Percentiles rank a stretch among this genome's conserved stretches.
Evolutionary conservation across 2,797 vertebrate genomes (phyloP).

Genomic region (Clarias pachynema): DNA sequence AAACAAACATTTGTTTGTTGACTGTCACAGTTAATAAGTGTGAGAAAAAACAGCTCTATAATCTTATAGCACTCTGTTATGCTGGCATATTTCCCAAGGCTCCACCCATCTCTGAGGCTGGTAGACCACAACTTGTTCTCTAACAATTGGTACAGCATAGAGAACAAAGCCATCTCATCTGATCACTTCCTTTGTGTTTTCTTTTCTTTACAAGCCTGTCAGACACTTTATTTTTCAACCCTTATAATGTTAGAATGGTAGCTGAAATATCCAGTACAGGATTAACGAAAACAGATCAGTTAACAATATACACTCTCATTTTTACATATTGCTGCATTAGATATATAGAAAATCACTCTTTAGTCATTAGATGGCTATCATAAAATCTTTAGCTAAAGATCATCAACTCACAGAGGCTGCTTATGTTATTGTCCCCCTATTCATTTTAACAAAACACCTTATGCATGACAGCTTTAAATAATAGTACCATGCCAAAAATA

Average conservation of each 20-base stretch:
- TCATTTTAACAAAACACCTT: not conserved
- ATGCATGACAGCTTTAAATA: not conserved
- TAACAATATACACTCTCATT: not conserved
- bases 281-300: not conserved
- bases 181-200: not conserved
- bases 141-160: not conserved
- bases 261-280: not conserved
- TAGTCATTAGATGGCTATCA: not conserved
- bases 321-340: not conserved
- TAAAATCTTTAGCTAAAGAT: not conserved
- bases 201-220: not conserved
- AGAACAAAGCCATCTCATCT: constrained; percentile 3
- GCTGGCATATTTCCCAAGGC: not conserved
- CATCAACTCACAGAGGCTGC: not conserved
- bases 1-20: not conserved
- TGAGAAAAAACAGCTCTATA: not conserved
- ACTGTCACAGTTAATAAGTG: not conserved
- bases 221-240: not conserved
- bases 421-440: not conserved
- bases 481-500: not conserved
- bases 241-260: not conserved
- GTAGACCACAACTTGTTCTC: not conserved
- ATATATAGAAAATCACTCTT: not conserved
- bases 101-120: not conserved
- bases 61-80: not conserved